Evolutionary conservation across 2,888 invertebrate species (phyloP), one percentile per base, ranked within the genome.

Genomic region (Blera fallax): DNA sequence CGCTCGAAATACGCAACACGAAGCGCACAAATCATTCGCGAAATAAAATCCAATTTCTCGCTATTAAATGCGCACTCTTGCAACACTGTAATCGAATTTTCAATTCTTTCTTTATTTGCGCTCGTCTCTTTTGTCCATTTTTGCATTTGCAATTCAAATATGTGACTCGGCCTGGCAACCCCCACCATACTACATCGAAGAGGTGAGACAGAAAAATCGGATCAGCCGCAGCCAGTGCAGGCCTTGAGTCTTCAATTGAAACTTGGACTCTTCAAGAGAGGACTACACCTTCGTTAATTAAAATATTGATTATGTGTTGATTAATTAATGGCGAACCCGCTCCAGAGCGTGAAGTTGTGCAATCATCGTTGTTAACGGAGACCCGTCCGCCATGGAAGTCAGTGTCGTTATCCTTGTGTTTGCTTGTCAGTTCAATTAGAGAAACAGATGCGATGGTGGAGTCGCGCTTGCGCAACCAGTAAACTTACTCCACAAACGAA

Each of bases 11-110:
- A 34, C n/a, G 29, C 24, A 16, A 27, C 5, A 27, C 11, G n/a
- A 10, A 24, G 24, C 43, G 29, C 45, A 11, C 43, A 43, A 43
- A 37, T 73, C 18, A 11, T 10, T 73, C 40, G 37, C 48, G 43
- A 70, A 64, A 16, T 27, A 21, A 52, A 52, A 65, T 69, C 48
- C 60, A 77, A 72, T 72, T 77, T 40, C 24, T 62, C 21, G 21
- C n/a, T 32, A 69, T 76, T 58, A 40, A 58, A 48, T 45, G 27
- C 14, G 16, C 18, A 11, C 34, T 54, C 24, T 74, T 77, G 82
- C 82, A 70, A 81, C 64, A 37, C 11, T 32, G n/a, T 32, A 70
- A 62, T 60, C 34, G 62, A 18, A 70, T 45, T 43, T 67, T 40
- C n/a, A 27, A 37, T 50, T 34, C 27, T 64, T 56, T 8, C 24